phyloP scores from a whole-genome alignment of 2,113 vertebrate species.

The Oreotragus oreotragus region DNA sequence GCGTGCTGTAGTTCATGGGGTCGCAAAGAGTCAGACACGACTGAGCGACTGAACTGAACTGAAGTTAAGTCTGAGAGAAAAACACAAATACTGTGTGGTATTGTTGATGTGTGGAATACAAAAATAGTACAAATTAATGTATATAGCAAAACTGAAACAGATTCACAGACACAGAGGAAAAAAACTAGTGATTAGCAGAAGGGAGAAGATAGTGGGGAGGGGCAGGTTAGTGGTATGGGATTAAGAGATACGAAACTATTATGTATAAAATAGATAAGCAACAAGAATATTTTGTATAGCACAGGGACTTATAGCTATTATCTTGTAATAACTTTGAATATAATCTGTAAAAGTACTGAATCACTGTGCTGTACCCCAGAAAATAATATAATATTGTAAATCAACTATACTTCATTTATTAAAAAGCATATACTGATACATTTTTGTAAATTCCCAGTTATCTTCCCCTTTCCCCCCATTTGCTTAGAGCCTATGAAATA shows the following conservation, averaged over 20 bases:
- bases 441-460: not conserved
- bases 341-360: not conserved
- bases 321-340: not conserved
- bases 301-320: not conserved
- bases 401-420: not conserved
- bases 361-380: not conserved
- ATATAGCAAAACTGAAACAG: not conserved
- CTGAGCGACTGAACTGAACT: not conserved
- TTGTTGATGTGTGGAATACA: not conserved
- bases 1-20: rapidly evolving
- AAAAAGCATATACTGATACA: not conserved
- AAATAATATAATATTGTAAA: not conserved
- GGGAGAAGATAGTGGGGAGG: not conserved
- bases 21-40: rapidly evolving
- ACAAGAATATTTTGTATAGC: not conserved
- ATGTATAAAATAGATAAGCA: not conserved
- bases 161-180: not conserved
- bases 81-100: not conserved
- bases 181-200: not conserved
- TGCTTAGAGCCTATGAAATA: not conserved
- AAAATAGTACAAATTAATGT: not conserved
- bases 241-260: not conserved
- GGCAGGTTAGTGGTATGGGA: not conserved
- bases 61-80: not conserved
- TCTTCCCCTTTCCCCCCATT: not conserved